Percentiles rank a stretch among this genome's conserved stretches.
These are phyloP conservation scores for Panorpa germanica DNA, from an alignment of 2,888 invertebrate genomes.

Conservation along the genomic window DNA sequence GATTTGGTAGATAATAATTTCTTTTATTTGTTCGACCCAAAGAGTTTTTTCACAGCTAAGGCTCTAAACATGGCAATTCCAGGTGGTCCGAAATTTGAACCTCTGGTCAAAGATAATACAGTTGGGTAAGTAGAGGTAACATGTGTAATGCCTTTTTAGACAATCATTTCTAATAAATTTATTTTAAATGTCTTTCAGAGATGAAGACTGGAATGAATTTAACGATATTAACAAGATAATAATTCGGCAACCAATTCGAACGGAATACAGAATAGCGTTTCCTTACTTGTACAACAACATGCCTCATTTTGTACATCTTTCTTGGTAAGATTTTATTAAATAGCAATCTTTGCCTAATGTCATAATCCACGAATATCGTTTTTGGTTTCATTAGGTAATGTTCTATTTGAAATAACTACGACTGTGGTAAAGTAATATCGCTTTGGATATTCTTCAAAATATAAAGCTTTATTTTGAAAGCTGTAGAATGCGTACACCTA, in stretches of 20 bases:
- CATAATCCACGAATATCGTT: too few species aligned
- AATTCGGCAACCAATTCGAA: constrained; percentile 93
- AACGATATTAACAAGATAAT: constrained; percentile 99
- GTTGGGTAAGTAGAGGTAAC: constrained; percentile 45
- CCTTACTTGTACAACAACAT: constrained; percentile 98
- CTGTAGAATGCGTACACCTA: too few species aligned
- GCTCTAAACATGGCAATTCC: constrained; percentile 99
- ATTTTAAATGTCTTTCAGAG: constrained; percentile 31
- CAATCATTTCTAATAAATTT: constrained; percentile 9
- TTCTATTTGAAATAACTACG: too few species aligned
- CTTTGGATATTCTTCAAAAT: too few species aligned
- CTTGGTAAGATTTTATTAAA: constrained; percentile 55
- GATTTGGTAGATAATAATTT: constrained; percentile 98
- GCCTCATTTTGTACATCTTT: constrained; percentile 95
- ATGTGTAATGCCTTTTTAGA: constrained; percentile 5
- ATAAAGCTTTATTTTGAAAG: too few species aligned
- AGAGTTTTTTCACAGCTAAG: constrained; percentile 99
- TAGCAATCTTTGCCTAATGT: constrained; percentile 8
- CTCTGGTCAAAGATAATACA: constrained; percentile 93
- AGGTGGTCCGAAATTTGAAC: constrained; percentile 99
- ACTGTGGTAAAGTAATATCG: too few species aligned
- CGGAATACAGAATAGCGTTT: constrained; percentile 98
- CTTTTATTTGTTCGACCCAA: constrained; percentile 96
- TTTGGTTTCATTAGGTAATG: too few species aligned
- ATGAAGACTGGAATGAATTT: constrained; percentile 99